phyloP scores from a whole-genome alignment of 2,113 vertebrate genomes.

The Apteryx owenii region DNA sequence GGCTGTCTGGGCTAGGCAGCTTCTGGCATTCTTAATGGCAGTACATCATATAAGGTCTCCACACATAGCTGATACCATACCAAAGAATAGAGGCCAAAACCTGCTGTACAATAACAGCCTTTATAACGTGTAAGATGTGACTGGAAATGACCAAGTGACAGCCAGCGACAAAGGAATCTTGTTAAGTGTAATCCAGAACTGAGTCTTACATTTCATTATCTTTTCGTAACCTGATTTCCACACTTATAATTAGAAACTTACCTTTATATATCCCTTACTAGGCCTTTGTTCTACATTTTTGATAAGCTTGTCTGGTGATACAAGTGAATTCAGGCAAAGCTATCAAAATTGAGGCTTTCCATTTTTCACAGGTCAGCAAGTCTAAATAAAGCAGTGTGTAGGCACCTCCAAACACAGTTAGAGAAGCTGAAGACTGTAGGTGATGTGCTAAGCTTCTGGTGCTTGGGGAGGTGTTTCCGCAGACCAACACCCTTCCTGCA shows the following conservation, averaged over 20 bases:
- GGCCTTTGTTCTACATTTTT: background rate
- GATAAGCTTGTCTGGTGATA: background rate
- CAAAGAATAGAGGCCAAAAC: background rate
- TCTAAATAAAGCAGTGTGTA: constrained; percentile 5
- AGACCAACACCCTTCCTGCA: background rate
- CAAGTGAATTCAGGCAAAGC: background rate
- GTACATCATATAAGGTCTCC: background rate
- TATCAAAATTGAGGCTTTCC: background rate
- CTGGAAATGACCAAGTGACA: background rate
- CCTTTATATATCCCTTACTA: background rate
- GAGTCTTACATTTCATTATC: background rate
- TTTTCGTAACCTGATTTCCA: background rate
- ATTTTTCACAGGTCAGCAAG: background rate
- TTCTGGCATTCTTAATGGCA: background rate
- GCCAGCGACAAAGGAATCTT: background rate
- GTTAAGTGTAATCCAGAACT: background rate
- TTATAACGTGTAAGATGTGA: background rate
- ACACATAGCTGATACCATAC: background rate
- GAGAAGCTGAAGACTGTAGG: background rate
- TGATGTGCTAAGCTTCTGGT: background rate
- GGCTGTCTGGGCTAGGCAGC: background rate
- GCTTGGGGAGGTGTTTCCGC: background rate
- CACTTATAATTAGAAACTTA: background rate
- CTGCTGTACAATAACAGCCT: background rate
- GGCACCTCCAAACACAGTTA: background rate